Base-by-base conservation (phyloP, 1,140 invertebrate genomes). In the Bathynomus jamesi region DNA sequence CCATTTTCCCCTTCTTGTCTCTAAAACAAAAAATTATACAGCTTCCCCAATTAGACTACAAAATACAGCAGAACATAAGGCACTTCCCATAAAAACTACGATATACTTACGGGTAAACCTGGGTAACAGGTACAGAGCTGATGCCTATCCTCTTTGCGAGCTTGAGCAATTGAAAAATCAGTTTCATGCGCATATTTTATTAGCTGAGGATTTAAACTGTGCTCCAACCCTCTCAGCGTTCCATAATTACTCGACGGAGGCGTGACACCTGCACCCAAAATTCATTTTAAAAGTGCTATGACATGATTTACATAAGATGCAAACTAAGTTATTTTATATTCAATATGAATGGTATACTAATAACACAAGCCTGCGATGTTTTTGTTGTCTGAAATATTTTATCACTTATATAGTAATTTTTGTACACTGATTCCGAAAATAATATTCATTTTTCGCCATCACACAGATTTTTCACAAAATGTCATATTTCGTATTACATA, bases 101-200 rank as follows among this genome's bases (percentile, higher is more conserved):
- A 79, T 78, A 61, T 61, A 46, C 65, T 60, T 73, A 62, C 46
- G 10, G 24, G n/a, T 11, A 89, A 85, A 80, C 85, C 84, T 78
- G 83, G 87, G 82, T 85, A 90, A 65, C 88, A 84, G 67, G 83
- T 85, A 80, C 92, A 92, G 4, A 93, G 80, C 76, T 88, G 86
- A 69, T 87, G 86, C 73, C 91, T 83, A 76, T 88, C 86, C 79
- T 95, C 92, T 78, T 88, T 88, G 70, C 94, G 84, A 0, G 90
- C 87, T 70, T 88, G 85, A 27, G 90, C 88, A 74, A 96, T 92
- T 28, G 91, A 91, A 28, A 88, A 87, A 79, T 95, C 93, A 0
- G 93, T 95, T 84, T 96, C 94, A 63, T 91, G 84, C 0, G 92
- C 90, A 81, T 95, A 96, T 81, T 91, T 91, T 79, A 92, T 91